Conservation (phyloP, 2,888 invertebrate genomes). For the Plebejus anna region DNA sequence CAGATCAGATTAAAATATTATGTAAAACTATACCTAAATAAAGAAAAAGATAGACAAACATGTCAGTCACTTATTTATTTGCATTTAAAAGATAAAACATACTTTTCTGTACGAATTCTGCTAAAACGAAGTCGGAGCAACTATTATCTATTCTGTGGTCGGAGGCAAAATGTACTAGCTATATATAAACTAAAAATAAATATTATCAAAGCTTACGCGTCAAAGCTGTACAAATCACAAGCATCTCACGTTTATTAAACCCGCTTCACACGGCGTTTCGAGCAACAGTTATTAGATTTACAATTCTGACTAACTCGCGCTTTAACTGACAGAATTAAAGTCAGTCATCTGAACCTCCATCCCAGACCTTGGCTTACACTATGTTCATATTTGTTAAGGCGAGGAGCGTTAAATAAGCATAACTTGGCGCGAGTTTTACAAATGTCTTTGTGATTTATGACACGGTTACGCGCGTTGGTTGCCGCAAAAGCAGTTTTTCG, state of each 20-base stretch:
- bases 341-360: slow-evolving; percentile 1
- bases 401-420: background rate
- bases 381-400: slow-evolving; percentile 17
- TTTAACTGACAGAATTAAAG: slow-evolving; percentile 13
- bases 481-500: background rate
- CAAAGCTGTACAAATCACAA: background rate
- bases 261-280: background rate
- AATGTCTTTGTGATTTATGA: background rate
- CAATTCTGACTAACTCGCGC: slow-evolving; percentile 17
- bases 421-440: background rate
- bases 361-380: slow-evolving; percentile 1
- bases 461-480: background rate
- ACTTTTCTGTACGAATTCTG: too few species aligned
- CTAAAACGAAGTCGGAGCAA: too few species aligned
- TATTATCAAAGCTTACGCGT: background rate
- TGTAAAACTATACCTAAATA: too few species aligned
- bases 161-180: too few species aligned
- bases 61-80: too few species aligned
- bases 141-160: too few species aligned
- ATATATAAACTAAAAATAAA: background rate
- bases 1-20: too few species aligned
- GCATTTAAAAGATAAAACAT: too few species aligned
- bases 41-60: too few species aligned
- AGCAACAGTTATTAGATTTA: slow-evolving; percentile 13
- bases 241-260: background rate